These are phyloP conservation scores for Drosophila asahinai DNA, from an alignment of 1,140 invertebrate genomes.

Conservation along the genomic window DNA sequence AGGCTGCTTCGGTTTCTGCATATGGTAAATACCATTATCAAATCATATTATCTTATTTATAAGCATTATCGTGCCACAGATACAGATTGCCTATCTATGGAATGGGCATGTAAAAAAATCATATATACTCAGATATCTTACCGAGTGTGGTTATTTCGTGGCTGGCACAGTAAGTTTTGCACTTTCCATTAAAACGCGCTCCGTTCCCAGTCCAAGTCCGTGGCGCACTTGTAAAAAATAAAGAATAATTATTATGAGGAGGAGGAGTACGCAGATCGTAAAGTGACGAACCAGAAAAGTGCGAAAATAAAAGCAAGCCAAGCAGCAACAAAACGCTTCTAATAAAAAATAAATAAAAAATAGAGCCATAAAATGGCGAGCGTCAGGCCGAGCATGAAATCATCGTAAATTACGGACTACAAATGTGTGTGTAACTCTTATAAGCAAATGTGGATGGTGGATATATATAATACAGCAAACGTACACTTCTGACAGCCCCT, in stretches of 20 bases:
- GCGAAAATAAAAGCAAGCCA: conserved; percentile 25
- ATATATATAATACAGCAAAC: conserved; percentile 27
- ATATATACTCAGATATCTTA: conserved; percentile 74
- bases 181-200: conserved; percentile 80
- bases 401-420: conserved; percentile 66
- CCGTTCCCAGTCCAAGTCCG: conserved; percentile 18
- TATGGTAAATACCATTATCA: conserved; percentile 85
- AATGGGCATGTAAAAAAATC: conserved; percentile 79
- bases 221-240: conserved; percentile 19
- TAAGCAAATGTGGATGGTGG: conserved; percentile 4
- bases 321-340: conserved; percentile 40
- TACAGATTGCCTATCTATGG: conserved; percentile 84
- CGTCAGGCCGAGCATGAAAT: conserved; percentile 63
- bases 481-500: neutral
- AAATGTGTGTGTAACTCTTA: conserved; percentile 38
- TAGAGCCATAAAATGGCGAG: conserved; percentile 55
- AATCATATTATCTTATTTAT: conserved; percentile 85
- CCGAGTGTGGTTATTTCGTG: conserved; percentile 75
- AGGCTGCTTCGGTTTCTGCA: conserved; percentile 73
- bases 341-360: conserved; percentile 62
- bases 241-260: conserved; percentile 25
- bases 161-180: conserved; percentile 81
- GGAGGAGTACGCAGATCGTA: conserved; percentile 34
- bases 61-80: conserved; percentile 84
- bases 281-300: conserved; percentile 53